A percentile compares a stretch with the other conserved stretches of the same genome.
These are phyloP conservation scores for Itoplectis maculator DNA, from an alignment of 2,888 invertebrate species.

Conservation along the genomic window DNA sequence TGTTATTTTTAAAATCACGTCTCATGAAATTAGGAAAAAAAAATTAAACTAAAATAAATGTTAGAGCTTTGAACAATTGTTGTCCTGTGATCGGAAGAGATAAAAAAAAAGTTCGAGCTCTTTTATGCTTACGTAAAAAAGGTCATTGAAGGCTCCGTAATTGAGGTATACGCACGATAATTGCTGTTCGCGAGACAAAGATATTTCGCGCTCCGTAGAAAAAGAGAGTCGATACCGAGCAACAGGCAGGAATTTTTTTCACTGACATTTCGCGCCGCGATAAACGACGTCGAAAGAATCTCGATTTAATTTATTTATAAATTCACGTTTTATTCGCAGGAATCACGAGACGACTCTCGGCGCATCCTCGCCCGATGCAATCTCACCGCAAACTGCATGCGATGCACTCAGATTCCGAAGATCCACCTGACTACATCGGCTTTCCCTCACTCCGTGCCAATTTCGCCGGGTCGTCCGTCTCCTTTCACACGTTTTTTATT, in stretches of 20 bases:
- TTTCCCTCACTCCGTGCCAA: background rate
- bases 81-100: no score
- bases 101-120: no score
- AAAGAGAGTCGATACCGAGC: background rate
- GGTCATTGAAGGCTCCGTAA: background rate
- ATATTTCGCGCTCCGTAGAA: background rate
- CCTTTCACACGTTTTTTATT: no score
- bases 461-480: background rate
- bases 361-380: constrained; percentile 27
- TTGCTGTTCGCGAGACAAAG: background rate
- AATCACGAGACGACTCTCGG: background rate
- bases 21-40: no score
- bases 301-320: background rate
- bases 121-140: background rate
- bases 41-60: no score
- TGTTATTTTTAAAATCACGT: no score
- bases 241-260: background rate
- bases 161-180: background rate
- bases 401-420: background rate
- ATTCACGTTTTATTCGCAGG: background rate
- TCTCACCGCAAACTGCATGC: constrained; percentile 20
- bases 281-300: background rate
- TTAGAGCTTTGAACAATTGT: no score
- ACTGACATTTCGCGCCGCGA: background rate
- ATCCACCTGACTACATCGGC: background rate